A percentile compares a stretch with the other conserved stretches of the same genome.
Evolutionary conservation across 2,113 vertebrate genomes (phyloP).

Genomic region (Numenius arquata): DNA sequence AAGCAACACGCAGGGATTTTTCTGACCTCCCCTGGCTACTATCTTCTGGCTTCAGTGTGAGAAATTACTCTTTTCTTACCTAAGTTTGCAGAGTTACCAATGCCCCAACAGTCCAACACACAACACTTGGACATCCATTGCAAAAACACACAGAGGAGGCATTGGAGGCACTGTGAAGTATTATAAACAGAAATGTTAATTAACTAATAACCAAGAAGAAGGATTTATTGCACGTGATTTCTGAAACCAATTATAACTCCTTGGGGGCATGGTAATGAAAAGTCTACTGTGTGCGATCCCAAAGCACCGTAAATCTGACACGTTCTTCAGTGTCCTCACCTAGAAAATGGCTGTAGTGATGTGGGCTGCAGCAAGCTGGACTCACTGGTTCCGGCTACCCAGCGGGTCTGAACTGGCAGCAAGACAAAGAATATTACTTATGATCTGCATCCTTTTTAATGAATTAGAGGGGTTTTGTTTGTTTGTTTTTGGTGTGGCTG

Average conservation of each 20-base stretch:
- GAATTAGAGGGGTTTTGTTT: not conserved
- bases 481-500: not conserved
- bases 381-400: not conserved
- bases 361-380: not conserved
- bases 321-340: not conserved
- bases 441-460: not conserved
- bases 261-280: not conserved
- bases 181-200: not conserved
- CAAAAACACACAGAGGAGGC: not conserved
- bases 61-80: no score
- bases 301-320: not conserved
- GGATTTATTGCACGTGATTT: constrained; percentile 18
- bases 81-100: not conserved
- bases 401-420: not conserved
- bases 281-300: not conserved
- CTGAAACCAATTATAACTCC: not conserved
- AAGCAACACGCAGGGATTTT: not conserved
- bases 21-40: not conserved
- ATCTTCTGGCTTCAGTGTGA: not conserved
- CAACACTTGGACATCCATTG: not conserved
- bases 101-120: not conserved
- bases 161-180: not conserved
- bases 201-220: constrained; percentile 5
- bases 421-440: not conserved
- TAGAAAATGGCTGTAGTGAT: not conserved